Base-by-base conservation (phyloP, 1,140 invertebrate species). In the Tribolium castaneum region DNA sequence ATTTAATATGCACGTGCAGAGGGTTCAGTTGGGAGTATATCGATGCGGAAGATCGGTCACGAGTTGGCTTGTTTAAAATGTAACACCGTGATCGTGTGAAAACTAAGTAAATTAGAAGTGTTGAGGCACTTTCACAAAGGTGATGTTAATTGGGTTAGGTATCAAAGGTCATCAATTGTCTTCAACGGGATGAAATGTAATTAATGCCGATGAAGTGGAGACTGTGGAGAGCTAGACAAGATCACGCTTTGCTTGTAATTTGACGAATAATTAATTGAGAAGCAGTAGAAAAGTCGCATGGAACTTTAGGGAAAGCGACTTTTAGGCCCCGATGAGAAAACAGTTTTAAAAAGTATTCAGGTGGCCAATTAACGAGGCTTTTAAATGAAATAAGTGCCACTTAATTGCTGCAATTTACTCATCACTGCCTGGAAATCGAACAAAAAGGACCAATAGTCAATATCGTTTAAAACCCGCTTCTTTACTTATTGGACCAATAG, bases 51-150 rank as follows among this genome's bases (percentile, higher is more conserved):
- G 54, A 59, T 59, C 54, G n/a, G 16, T 59, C 54, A 59, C 54
- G 54, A 59, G 30, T 2, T 59, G 54, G 6, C 54, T 59, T 59
- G 54, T 59, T 59, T 59, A 59, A 59, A 59, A 59, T 59, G 54
- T 59, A 59, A 59, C 54, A 59, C 54, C 22, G 19, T 10, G 54
- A 59, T 59, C 54, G 54, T 59, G 54, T 59, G 54, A 59, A 59
- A 59, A 56, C 52, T 56, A 16, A 56, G 12, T 30, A 30, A 16
- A 59, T 59, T 59, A 59, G 54, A 59, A 59, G 54, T 59, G 54
- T 59, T 59, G 10, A 59, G 39, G 54, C 54, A 59, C 54, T 59
- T 59, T 59, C 54, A 59, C 54, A 22, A 25, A 52, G 54, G 54
- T 59, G 14, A 6, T 59, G 54, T 59, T 59, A 59, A 59, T 59